These are phyloP conservation scores for Syndactyla subalaris DNA, from an alignment of 2,797 vertebrate genomes.

Conservation along the genomic window DNA sequence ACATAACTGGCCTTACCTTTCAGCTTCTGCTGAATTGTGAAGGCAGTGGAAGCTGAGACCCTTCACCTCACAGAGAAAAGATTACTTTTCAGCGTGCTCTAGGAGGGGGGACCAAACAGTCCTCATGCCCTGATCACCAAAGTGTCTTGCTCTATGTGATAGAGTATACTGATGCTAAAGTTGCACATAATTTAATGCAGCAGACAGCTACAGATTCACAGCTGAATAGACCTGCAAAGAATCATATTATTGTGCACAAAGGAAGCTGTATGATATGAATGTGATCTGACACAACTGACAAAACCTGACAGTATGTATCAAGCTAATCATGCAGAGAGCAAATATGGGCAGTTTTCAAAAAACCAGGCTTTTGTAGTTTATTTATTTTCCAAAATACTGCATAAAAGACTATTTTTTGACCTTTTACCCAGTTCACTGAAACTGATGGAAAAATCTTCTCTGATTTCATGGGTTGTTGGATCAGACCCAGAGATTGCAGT, in stretches of 20 bases:
- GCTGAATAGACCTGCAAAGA: not conserved
- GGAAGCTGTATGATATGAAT: slow-evolving; percentile 29
- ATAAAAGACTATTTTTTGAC: slow-evolving; percentile 4
- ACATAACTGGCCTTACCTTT: not conserved
- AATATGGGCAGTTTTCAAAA: not conserved
- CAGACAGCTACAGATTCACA: slow-evolving; percentile 15
- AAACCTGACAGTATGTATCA: slow-evolving; percentile 53
- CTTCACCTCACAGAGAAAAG: not conserved
- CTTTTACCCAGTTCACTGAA: not conserved
- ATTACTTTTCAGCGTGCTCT: not conserved
- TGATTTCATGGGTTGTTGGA: not conserved
- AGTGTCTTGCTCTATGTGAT: not conserved
- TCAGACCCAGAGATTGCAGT: not conserved
- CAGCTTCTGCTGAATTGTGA: not conserved
- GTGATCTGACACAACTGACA: slow-evolving; percentile 36
- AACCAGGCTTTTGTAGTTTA: not conserved
- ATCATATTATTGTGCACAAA: not conserved
- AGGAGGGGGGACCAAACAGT: not conserved
- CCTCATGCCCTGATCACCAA: not conserved
- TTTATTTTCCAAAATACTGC: slow-evolving; percentile 17
- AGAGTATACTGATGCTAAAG: not conserved
- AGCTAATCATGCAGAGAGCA: slow-evolving; percentile 29
- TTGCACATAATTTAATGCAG: not conserved
- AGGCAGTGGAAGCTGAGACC: not conserved
- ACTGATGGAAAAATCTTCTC: not conserved